Conservation (phyloP, 1,140 invertebrate genomes). For the Teleogryllus occipitalis region DNA sequence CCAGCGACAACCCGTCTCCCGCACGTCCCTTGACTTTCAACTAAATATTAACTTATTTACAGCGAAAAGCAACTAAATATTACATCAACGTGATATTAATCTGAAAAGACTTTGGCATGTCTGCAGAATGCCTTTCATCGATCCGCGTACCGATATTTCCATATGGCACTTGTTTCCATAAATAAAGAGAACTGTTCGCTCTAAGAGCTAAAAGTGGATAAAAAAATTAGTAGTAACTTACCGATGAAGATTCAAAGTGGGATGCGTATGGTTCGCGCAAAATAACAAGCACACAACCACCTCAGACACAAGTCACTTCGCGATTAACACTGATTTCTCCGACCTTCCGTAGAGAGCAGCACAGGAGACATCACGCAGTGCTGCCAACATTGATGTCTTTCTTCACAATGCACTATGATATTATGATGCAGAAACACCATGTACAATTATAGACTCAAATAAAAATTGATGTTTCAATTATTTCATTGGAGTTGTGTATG, state of each 20-base stretch:
- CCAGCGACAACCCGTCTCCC: too few relatives aligned
- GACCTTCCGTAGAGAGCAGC: background rate
- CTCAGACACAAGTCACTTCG: background rate
- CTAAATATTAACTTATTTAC: too few relatives aligned
- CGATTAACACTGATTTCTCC: background rate
- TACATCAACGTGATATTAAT: too few relatives aligned
- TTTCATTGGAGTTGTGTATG: too few relatives aligned
- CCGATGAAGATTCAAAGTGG: background rate
- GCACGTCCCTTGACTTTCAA: too few relatives aligned
- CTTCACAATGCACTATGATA: too few relatives aligned
- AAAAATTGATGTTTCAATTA: too few relatives aligned
- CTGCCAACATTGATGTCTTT: background rate
- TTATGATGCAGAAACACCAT: too few relatives aligned
- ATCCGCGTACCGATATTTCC: background rate
- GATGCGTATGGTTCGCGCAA: background rate
- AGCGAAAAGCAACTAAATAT: too few relatives aligned
- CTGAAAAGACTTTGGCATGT: background rate
- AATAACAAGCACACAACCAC: background rate
- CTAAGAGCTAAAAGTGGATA: background rate
- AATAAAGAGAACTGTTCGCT: background rate
- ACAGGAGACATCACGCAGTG: background rate
- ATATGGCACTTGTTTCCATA: background rate
- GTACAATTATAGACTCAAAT: too few relatives aligned
- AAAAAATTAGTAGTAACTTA: background rate
- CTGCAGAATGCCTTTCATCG: conserved; percentile 13